Evolutionary conservation across 2,888 invertebrate species (phyloP).

Genomic region (Eretmocerus hayati): DNA sequence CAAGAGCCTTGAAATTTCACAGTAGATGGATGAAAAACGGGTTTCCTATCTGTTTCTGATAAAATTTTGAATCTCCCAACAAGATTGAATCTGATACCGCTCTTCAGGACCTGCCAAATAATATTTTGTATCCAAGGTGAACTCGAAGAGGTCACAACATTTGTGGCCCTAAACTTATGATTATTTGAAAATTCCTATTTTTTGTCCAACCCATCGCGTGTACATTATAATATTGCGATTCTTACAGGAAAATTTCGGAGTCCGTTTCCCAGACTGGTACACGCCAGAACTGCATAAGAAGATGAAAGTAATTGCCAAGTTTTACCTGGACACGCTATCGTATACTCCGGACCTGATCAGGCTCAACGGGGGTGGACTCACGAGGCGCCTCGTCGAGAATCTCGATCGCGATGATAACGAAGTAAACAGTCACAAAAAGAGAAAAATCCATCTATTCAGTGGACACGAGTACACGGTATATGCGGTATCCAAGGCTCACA

Average conservation of each 20-base stretch:
- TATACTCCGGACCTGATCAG: background rate
- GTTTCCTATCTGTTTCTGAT: no score
- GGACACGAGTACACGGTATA: slow-evolving; percentile 62
- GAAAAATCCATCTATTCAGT: slow-evolving; percentile 51
- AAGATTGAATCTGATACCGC: no score
- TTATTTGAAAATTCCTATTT: background rate
- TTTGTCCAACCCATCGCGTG: background rate
- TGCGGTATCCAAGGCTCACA: slow-evolving; percentile 52
- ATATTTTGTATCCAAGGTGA: no score
- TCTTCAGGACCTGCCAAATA: no score
- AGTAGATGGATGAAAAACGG: no score
- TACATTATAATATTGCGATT: background rate
- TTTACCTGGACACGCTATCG: slow-evolving; percentile 8
- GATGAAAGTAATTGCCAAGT: background rate
- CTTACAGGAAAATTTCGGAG: background rate
- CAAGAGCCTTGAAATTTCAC: no score
- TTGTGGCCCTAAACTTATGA: background rate
- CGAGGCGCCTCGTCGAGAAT: slow-evolving; percentile 6
- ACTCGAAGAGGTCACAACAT: no score
- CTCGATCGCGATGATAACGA: background rate
- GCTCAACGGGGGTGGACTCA: slow-evolving; percentile 8
- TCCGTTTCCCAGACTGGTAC: slow-evolving; percentile 8
- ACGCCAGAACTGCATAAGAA: background rate
- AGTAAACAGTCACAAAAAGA: slow-evolving; percentile 24
- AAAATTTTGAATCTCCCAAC: no score